These are phyloP conservation scores for Verasper variegatus DNA, from an alignment of 2,113 vertebrate genomes.

Conservation along the genomic window DNA sequence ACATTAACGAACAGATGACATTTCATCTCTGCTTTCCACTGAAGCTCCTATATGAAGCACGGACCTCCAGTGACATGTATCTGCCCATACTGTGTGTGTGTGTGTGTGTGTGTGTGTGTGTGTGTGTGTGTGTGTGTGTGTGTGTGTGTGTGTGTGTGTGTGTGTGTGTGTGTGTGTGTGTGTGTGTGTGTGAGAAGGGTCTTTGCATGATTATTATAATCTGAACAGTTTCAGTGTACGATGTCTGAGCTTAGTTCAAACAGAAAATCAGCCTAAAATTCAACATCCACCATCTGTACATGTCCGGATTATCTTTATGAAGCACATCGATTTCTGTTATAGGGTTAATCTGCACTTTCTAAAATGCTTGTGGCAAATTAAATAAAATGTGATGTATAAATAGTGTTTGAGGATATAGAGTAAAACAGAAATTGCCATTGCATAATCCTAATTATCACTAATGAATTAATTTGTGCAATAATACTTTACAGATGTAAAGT, in stretches of 20 bases:
- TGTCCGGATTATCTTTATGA: constrained; percentile 73
- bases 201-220: constrained; percentile 72
- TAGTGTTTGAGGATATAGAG: not conserved
- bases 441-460: not conserved
- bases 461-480: too few species aligned
- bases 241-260: constrained; percentile 70
- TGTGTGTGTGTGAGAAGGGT: not conserved
- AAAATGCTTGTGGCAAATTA: constrained; percentile 5
- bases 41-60: constrained; percentile 2
- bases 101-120: constrained; percentile 17
- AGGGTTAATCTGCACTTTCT: constrained; percentile 58
- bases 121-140: constrained; percentile 11
- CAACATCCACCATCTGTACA: constrained; percentile 73
- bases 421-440: not conserved
- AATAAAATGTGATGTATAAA: not conserved
- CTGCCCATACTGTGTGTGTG: not conserved
- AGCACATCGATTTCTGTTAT: constrained; percentile 49
- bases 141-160: constrained; percentile 7
- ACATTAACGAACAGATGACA: constrained; percentile 30
- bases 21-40: constrained; percentile 18
- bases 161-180: constrained; percentile 2
- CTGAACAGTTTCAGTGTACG: constrained; percentile 65
- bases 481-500: too few species aligned
- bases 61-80: constrained; percentile 3
- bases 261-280: constrained; percentile 75